phyloP scores from a whole-genome alignment of 2,797 vertebrate genomes.

The Nothura maculosa region DNA sequence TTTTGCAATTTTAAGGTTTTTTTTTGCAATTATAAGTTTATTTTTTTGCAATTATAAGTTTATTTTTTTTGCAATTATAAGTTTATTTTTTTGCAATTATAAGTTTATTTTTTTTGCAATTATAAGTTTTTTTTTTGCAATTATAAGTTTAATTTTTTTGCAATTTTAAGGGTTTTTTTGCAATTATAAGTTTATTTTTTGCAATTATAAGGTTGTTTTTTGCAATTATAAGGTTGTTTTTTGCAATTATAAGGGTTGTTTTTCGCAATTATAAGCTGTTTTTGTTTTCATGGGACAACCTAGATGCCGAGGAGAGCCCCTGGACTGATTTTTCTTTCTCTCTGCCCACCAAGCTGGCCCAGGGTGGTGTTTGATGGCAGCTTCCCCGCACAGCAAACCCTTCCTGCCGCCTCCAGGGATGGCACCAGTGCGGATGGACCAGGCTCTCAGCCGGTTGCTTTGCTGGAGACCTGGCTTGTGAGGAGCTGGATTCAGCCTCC shows the following conservation, averaged over 20 bases:
- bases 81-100: not conserved
- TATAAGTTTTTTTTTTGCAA: not conserved
- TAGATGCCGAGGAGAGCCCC: not conserved
- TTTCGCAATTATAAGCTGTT: no score
- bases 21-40: no score
- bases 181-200: no score
- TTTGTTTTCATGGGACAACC: not conserved
- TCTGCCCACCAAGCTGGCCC: not conserved
- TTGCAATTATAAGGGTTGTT: not conserved
- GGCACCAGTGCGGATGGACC: not conserved
- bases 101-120: no score
- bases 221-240: no score
- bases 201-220: no score
- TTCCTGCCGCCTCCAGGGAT: not conserved
- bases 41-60: not conserved
- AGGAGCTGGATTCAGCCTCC: not conserved
- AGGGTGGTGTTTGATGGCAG: not conserved
- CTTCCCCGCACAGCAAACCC: not conserved
- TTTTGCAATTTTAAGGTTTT: no score
- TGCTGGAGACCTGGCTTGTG: not conserved
- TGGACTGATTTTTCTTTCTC: not conserved
- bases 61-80: no score
- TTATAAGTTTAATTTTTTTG: no score
- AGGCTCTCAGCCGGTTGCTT: not conserved
- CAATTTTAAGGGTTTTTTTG: no score